A percentile compares a stretch with the other conserved stretches of the same genome.
These are phyloP conservation scores for Micropoecilia bifurca DNA, from an alignment of 2,797 vertebrate species.

Conservation along the genomic window DNA sequence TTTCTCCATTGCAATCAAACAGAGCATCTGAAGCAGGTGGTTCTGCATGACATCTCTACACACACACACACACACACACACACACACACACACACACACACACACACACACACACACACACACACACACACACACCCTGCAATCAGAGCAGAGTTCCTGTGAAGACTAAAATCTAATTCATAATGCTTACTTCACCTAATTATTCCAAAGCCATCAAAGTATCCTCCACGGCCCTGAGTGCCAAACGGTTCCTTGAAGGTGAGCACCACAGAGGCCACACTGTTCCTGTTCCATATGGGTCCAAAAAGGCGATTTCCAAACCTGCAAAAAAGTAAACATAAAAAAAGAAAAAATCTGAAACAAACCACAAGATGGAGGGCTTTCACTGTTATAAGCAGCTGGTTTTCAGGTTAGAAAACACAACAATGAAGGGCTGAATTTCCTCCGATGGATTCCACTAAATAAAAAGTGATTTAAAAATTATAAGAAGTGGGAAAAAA, in stretches of 20 bases:
- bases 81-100: conserved; percentile 1
- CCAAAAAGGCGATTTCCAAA: conserved; percentile 95
- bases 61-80: background rate
- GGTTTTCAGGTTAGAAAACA: background rate
- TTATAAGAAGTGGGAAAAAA: background rate
- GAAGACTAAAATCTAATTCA: background rate
- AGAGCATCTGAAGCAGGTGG: conserved; percentile 95
- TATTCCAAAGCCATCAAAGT: conserved; percentile 95
- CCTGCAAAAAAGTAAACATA: conserved; percentile 62
- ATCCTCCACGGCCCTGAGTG: conserved; percentile 91
- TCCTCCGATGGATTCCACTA: background rate
- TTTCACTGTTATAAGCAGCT: background rate
- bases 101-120: conserved; percentile 2
- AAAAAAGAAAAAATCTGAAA: conserved; percentile 5
- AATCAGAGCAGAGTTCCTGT: background rate
- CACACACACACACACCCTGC: background rate
- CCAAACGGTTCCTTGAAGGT: conserved; percentile 96
- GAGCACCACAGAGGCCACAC: conserved; percentile 88
- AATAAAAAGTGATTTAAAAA: background rate
- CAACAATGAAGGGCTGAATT: background rate
- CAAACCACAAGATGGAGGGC: background rate
- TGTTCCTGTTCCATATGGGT: conserved; percentile 93
- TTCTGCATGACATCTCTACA: conserved; percentile 96
- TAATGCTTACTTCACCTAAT: conserved; percentile 84
- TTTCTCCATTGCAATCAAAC: conserved; percentile 95